phyloP scores from a whole-genome alignment of 2,113 vertebrate species.

The Tetrax tetrax region DNA sequence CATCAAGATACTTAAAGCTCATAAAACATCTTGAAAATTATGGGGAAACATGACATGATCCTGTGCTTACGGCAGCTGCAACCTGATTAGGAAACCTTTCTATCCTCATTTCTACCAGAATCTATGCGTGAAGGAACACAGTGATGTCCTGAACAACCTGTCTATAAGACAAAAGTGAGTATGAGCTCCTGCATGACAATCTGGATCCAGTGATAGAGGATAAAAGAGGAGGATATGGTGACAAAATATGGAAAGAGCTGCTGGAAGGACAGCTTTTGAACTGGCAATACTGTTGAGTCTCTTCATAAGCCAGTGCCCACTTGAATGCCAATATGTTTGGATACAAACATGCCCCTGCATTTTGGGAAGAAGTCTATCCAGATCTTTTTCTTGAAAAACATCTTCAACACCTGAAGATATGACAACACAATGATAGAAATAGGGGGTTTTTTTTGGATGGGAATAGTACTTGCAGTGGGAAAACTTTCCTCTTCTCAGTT shows the following conservation, averaged over 20 bases:
- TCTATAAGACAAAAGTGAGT: neutral
- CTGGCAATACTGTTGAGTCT: neutral
- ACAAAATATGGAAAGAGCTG: neutral
- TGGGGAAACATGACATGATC: neutral
- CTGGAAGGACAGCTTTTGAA: neutral
- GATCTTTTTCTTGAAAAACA: neutral
- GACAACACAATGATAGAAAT: neutral
- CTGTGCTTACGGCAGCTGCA: neutral
- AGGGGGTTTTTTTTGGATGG: neutral
- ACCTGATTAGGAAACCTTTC: neutral
- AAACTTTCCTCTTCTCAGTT: neutral
- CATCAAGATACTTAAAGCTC: neutral
- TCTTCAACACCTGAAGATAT: neutral
- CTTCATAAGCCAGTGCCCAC: neutral
- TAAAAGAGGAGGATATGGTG: neutral
- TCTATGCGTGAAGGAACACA: neutral
- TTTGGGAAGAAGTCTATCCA: neutral
- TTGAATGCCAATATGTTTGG: neutral
- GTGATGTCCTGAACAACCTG: neutral
- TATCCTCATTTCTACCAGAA: neutral
- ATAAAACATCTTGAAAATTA: neutral
- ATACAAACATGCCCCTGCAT: neutral
- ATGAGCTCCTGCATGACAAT: neutral
- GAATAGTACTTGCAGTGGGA: neutral
- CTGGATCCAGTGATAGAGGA: neutral